Base-by-base conservation (phyloP, 2,888 invertebrate species). In the Diaperis boleti region DNA sequence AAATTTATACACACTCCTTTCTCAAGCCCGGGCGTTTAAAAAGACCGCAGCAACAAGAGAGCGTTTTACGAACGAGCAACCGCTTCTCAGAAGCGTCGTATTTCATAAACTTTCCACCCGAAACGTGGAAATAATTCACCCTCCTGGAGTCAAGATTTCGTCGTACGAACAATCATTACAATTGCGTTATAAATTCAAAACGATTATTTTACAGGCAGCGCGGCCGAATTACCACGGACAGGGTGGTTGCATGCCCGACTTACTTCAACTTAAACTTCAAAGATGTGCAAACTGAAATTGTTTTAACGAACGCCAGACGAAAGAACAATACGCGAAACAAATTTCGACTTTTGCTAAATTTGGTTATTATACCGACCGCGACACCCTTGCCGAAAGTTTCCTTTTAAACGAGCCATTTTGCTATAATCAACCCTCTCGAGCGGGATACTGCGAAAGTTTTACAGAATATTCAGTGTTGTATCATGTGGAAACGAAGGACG, bases 401-500 rank as follows among this genome's bases (percentile, higher is more conserved):
- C 33, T 17, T 26, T 29, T 54, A 31, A 54, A 54, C 31, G 42
- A 41, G 54, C 42, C 54, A 54, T 54, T 54, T 41, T 29, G 11
- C 18, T 10, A 42, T 42, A 54, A 54, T 54, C 42, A 54, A 54
- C 54, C 54, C 17, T 54, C 31, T 54, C 17, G 14, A 29, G 22
- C 33, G 47, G 29, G 29, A 45, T 29, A 45, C 45, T 20, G n/a
- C n/a, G n/a, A n/a, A n/a, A n/a, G n/a, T n/a, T n/a, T n/a, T n/a
- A n/a, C n/a, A n/a, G n/a, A n/a, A n/a, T n/a, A n/a, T n/a, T n/a
- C n/a, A n/a, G n/a, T n/a, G n/a, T n/a, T n/a, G n/a, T n/a, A n/a
- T n/a, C n/a, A n/a, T n/a, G n/a, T n/a, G n/a, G n/a, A n/a, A n/a
- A n/a, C n/a, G n/a, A n/a, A n/a, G n/a, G n/a, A n/a, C n/a, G n/a